Base-by-base conservation (phyloP, 35 echinoderm and acorn worm genomes). In the Eucidaris tribuloides region DNA sequence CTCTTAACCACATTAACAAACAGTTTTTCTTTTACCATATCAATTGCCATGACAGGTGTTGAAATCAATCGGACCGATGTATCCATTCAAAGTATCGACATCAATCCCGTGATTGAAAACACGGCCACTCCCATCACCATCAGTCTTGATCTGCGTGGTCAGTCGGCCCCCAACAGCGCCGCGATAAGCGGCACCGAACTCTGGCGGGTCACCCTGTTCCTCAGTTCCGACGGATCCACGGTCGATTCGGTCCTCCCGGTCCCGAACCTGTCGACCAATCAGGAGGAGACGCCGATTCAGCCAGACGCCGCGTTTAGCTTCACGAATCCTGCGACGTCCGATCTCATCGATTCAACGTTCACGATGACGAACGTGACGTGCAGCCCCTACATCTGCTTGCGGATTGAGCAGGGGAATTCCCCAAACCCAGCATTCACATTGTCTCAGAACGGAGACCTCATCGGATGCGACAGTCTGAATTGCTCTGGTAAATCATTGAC, bases 401-500 rank as follows among this genome's bases (percentile, higher is more conserved):
- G 44, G 44, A 74, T 74, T 7, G 2, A 42, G 36, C 38, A 18
- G 17, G 41, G 41, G 35, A 41, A 4, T 17, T 1, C 9, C 20
- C 34, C 68, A 19, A 32, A 22, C 0, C 38, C 68, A 19, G 40
- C 34, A 38, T 74, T 74, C 34, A 15, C 68, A 9, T n/a, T 74
- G 38, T n/a, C n/a, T n/a, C n/a, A n/a, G n/a, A 25, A 3, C 11
- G 68, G 68, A 25, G 44, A 74, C 68, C 38, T 40, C 0, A 44
- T 20, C 24, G 68, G 37, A 27, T 74, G 68, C 20, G 34, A 9
- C 11, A 18, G 9, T 41, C 68, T 74, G 35, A 44, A 74, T 40
- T 74, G 68, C 40, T 42, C 15, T 42, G 68, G 68, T 74, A 44
- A 74, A n/a, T n/a, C n/a, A n/a, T n/a, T n/a, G n/a, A n/a, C n/a